Percentiles rank a stretch among this genome's conserved stretches.
Evolutionary conservation across 2,113 vertebrate genomes (phyloP).

Genomic region (Callorhinus ursinus): DNA sequence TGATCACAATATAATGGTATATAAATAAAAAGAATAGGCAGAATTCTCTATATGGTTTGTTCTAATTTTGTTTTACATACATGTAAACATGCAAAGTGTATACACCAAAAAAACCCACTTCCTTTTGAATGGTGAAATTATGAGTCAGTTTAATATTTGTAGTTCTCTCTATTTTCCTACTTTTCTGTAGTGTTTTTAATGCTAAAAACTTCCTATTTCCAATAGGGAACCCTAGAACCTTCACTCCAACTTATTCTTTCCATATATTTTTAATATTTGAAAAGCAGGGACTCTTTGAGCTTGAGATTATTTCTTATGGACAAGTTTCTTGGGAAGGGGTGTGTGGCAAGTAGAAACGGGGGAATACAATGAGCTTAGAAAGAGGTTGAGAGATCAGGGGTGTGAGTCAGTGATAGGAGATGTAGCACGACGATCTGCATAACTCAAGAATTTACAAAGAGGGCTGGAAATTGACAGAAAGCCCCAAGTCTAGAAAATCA

Average conservation of each 20-base stretch:
- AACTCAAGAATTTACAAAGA: neutral
- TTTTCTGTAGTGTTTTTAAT: neutral
- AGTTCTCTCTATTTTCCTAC: neutral
- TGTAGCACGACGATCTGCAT: neutral
- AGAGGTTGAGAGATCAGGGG: neutral
- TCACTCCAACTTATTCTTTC: neutral
- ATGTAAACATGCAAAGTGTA: neutral
- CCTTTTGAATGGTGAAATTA: neutral
- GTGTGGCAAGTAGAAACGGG: neutral
- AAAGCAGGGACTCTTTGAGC: neutral
- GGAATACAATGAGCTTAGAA: neutral
- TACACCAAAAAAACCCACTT: neutral
- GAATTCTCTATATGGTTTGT: neutral
- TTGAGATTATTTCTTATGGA: neutral
- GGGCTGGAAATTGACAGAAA: neutral
- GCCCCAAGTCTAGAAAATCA: neutral
- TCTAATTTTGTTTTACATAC: neutral
- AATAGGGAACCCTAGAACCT: neutral
- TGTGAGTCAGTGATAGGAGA: neutral
- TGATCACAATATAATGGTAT: neutral
- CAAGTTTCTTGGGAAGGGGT: neutral
- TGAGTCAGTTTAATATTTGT: neutral
- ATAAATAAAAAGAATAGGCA: neutral
- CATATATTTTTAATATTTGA: neutral
- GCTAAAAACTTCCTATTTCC: neutral